These are phyloP conservation scores for Temnothorax rugatulus DNA, from an alignment of 2,888 invertebrate genomes.

Conservation along the genomic window DNA sequence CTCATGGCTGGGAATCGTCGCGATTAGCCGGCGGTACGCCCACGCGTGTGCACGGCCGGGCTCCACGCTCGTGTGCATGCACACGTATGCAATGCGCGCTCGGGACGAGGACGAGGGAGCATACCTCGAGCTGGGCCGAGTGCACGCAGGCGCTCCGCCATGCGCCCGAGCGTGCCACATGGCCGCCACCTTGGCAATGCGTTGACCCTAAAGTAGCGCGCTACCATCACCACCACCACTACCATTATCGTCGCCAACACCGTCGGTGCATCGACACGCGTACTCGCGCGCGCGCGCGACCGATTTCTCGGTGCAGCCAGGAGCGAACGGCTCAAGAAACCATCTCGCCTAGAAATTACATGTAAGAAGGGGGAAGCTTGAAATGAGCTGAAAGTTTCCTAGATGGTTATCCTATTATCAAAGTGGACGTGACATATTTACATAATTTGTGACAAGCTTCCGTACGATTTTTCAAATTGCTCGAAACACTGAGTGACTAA, in stretches of 20 bases:
- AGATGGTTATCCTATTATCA: neutral
- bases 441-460: neutral
- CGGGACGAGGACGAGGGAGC: slow-evolving; percentile 22
- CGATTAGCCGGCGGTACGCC: slow-evolving; percentile 45
- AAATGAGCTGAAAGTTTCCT: neutral
- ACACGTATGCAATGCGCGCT: slow-evolving; percentile 1
- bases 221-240: slow-evolving; percentile 61
- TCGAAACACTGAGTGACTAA: neutral
- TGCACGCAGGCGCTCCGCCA: slow-evolving; percentile 75
- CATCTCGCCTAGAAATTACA: slow-evolving; percentile 6
- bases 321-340: slow-evolving; percentile 7
- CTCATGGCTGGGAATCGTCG: slow-evolving; percentile 37
- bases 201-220: slow-evolving; percentile 83
- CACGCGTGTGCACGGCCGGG: slow-evolving; percentile 56
- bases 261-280: slow-evolving; percentile 14
- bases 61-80: slow-evolving; percentile 28
- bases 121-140: slow-evolving; percentile 61
- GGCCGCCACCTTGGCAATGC: slow-evolving; percentile 85
- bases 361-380: neutral
- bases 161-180: slow-evolving; percentile 82
- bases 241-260: slow-evolving; percentile 37
- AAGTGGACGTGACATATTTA: neutral
- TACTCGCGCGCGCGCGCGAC: slow-evolving; percentile 19
- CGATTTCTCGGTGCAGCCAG: slow-evolving; percentile 13
- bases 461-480: neutral